phyloP scores from a whole-genome alignment of 2,888 invertebrate genomes.

The Philonicus albiceps region DNA sequence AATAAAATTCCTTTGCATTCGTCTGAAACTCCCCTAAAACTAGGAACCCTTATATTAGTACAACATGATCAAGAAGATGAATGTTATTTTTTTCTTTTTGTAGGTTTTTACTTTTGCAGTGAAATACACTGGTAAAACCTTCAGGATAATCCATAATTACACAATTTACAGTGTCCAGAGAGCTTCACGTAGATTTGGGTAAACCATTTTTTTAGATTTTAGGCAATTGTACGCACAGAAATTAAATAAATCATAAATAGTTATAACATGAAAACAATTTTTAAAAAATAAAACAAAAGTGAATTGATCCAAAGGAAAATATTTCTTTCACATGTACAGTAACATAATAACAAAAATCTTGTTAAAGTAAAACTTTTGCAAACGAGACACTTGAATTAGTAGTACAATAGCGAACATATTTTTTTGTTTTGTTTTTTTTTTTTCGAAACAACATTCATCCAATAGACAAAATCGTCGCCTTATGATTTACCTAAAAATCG shows the following conservation, averaged over 20 bases:
- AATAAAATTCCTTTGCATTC: too few species aligned
- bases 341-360: conserved; percentile 21
- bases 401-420: neutral
- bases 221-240: neutral
- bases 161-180: too few species aligned
- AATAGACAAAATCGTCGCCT: neutral
- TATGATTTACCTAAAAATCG: conserved; percentile 44
- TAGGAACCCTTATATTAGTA: too few species aligned
- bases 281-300: neutral
- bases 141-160: too few species aligned
- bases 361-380: conserved; percentile 29
- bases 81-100: too few species aligned
- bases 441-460: conserved; percentile 24
- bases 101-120: too few species aligned
- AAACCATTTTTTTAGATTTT: neutral
- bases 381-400: conserved; percentile 18
- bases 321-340: conserved; percentile 10
- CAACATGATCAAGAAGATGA: too few species aligned
- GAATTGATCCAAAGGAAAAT: neutral
- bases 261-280: neutral
- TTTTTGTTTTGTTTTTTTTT: too few species aligned
- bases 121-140: too few species aligned
- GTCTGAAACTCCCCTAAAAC: too few species aligned
- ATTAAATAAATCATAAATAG: neutral
- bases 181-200: too few species aligned